Base-by-base conservation (phyloP, 2,888 invertebrate species). In the Cephus pygmeus region DNA sequence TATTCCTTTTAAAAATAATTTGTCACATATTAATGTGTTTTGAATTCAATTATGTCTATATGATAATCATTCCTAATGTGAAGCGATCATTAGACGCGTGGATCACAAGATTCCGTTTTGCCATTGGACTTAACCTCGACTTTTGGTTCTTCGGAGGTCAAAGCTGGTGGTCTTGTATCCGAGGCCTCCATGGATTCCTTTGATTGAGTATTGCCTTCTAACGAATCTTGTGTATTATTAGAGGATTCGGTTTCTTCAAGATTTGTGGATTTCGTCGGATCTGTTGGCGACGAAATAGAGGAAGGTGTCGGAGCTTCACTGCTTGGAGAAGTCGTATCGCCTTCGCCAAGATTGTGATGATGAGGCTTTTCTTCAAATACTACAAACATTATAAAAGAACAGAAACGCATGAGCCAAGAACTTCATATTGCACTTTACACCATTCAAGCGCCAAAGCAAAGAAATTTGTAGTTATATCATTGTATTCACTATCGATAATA, bases 291-390 rank as follows among this genome's bases (percentile, higher is more conserved):
- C 12, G 90, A 89, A 31, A 90, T 82, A 33, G 90, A 90, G 4
- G 91, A 90, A n/a, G 89, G 89, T 9, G 90, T 89, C 76, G 88
- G 85, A 75, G 87, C 82, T 34, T 90, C 89, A 4, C 91, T 90
- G 80, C 86, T 88, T 34, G 89, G 89, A 11, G 85, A 83, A 30
- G 87, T 87, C n/a, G 82, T 85, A 77, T 91, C 89, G 3, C 86
- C 87, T 74, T 90, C 87, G 75, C 81, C 81, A 77, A 82, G 76
- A 85, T 89, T 82, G 84, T 88, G 89, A 81, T 92, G 91, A 77
- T 91, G 93, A 71, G 94, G 94, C 79, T 95, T 94, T 88, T 96
- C 96, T 87, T 96, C 96, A 89, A 96, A 96, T 78, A 96, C 96
- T 96, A 88, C 0, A 90, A 90, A 87, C 79, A 71, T 82, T 81